These are phyloP conservation scores for Clavelina lepadiformis DNA, from an alignment of 23 tunicate genomes.

Conservation along the genomic window DNA sequence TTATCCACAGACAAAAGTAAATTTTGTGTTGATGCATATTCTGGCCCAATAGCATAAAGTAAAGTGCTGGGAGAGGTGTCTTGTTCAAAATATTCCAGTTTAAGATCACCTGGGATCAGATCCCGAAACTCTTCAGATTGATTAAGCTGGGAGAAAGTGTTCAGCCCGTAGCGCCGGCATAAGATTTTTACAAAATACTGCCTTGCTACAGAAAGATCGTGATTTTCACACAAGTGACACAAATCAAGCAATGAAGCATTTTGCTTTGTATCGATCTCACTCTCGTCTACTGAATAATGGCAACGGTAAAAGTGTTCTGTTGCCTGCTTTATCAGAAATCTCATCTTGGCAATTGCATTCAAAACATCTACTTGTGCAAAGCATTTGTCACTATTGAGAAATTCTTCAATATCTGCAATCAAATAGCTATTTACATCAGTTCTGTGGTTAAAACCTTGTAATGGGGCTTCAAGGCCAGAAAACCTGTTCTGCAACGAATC, in stretches of 20 bases:
- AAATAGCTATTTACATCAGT: too few species aligned
- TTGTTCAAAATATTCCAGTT: too few species aligned
- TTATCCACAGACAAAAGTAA: too few species aligned
- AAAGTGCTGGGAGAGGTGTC: too few species aligned
- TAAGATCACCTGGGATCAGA: too few species aligned
- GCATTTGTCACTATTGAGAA: neutral
- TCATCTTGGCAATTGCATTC: conserved; percentile 16
- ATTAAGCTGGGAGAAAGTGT: neutral
- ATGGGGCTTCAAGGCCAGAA: too few species aligned
- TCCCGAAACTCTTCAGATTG: too few species aligned
- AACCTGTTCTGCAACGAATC: conserved; percentile 25
- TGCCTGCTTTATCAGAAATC: conserved; percentile 2
- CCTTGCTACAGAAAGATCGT: conserved; percentile 3
- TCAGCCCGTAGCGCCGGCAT: conserved; percentile 35
- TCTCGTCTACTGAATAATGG: neutral
- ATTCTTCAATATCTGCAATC: too few species aligned
- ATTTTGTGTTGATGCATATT: too few species aligned
- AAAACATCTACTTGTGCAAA: conserved; percentile 19
- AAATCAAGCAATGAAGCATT: neutral
- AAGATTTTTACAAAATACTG: conserved; percentile 20
- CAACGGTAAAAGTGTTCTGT: neutral
- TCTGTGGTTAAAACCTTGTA: too few species aligned
- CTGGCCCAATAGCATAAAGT: too few species aligned
- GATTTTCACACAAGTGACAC: neutral
- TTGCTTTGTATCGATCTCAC: neutral